A percentile compares a stretch with the other conserved stretches of the same genome.
Evolutionary conservation across 2,797 vertebrate species (phyloP).

Genomic region (Platyrinchus mystaceus): DNA sequence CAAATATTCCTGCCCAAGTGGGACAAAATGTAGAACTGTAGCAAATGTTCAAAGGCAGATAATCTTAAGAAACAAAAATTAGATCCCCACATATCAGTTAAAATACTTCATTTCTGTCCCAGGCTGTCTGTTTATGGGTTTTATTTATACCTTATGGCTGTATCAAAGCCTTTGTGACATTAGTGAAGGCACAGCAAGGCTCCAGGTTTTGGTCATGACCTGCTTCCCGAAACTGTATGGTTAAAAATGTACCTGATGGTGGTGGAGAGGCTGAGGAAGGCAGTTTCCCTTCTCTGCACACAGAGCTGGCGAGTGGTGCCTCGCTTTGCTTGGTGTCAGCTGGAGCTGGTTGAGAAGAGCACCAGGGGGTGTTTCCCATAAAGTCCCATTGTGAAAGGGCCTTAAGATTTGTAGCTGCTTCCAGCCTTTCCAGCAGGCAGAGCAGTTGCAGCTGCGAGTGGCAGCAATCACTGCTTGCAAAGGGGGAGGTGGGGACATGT

Average conservation of each 20-base stretch:
- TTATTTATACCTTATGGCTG: neutral
- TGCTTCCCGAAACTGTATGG: neutral
- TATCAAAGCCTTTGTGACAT: neutral
- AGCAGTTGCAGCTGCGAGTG: neutral
- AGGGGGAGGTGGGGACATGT: neutral
- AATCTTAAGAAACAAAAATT: neutral
- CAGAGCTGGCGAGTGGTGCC: neutral
- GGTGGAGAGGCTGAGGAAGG: neutral
- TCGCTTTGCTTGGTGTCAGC: neutral
- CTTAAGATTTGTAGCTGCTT: neutral
- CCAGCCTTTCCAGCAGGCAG: neutral
- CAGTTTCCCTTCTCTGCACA: neutral
- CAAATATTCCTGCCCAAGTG: neutral
- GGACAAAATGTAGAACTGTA: neutral
- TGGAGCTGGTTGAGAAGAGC: rapidly evolving
- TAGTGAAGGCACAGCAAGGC: neutral
- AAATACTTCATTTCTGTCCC: neutral
- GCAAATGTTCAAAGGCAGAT: neutral
- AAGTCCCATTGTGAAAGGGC: rapidly evolving
- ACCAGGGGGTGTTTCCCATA: rapidly evolving
- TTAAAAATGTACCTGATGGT: neutral
- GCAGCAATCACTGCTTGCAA: neutral
- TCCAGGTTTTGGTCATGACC: neutral
- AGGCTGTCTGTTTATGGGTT: neutral
- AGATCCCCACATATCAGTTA: neutral